Conservation (phyloP, 2,797 vertebrate genomes). For the Peromyscus attwateri region DNA sequence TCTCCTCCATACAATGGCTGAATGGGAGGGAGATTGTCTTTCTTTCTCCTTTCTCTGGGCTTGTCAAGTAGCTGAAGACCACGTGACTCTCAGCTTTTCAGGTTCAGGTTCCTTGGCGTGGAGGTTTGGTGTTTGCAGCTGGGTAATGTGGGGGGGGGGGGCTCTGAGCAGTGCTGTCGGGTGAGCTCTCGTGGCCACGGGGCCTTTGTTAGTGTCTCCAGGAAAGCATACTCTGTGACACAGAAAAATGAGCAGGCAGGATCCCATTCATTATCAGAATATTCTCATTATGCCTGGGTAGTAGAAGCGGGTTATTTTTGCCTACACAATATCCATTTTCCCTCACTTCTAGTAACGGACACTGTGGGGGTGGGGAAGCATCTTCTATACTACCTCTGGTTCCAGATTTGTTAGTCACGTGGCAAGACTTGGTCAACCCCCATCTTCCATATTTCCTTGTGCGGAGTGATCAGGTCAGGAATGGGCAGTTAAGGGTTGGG, state of each 20-base stretch:
- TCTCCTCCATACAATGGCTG: not conserved
- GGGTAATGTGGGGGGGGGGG: not conserved
- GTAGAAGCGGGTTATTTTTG: not conserved
- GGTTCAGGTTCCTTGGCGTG: conserved; percentile 28
- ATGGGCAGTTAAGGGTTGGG: not conserved
- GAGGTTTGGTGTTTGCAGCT: not conserved
- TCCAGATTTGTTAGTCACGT: not conserved
- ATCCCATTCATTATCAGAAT: conserved; percentile 49
- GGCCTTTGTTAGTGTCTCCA: not conserved
- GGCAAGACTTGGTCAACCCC: not conserved
- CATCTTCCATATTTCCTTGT: not conserved
- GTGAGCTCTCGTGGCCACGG: not conserved
- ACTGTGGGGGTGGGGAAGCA: not conserved
- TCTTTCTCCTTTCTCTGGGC: not conserved
- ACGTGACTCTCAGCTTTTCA: not conserved
- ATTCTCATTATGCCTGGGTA: not conserved
- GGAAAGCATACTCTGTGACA: conserved; percentile 25
- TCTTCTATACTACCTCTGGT: not conserved
- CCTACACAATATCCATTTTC: not conserved
- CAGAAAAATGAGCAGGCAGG: conserved; percentile 61
- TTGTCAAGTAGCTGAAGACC: not conserved
- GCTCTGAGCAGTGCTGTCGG: not conserved
- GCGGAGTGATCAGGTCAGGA: not conserved
- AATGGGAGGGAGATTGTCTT: not conserved
- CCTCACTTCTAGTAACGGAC: not conserved